A percentile compares a stretch with the other conserved stretches of the same genome.
phyloP scores from a whole-genome alignment of 23 tunicate species.

The Styela clava region DNA sequence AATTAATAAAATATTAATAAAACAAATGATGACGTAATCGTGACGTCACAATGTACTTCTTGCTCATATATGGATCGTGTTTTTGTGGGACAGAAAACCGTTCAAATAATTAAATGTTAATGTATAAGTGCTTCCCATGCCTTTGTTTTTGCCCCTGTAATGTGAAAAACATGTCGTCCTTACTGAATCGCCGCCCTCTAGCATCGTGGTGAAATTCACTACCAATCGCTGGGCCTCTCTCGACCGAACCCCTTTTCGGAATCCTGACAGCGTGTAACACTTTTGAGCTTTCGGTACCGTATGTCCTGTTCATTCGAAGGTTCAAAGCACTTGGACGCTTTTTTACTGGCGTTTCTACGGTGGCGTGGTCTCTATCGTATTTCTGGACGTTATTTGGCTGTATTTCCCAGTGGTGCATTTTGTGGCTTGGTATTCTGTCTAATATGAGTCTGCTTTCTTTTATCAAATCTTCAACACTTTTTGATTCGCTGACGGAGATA shows the following conservation, averaged over 20 bases:
- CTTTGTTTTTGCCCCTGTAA: not conserved
- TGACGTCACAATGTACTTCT: too few species aligned
- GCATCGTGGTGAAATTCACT: not conserved
- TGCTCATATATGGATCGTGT: too few species aligned
- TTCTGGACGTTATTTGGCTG: not conserved
- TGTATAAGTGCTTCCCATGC: not conserved
- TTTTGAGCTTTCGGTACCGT: conserved; percentile 1
- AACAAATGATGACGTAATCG: too few species aligned
- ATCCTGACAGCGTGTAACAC: not conserved
- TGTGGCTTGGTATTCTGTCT: conserved; percentile 10
- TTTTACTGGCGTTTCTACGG: conserved; percentile 7
- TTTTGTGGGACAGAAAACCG: too few species aligned
- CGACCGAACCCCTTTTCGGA: not conserved
- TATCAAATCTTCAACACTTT: not conserved
- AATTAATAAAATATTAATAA: too few species aligned
- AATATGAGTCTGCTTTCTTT: not conserved
- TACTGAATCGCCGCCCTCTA: not conserved
- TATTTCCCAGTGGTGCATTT: not conserved
- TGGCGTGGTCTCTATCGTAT: not conserved
- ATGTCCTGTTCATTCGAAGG: conserved; percentile 19
- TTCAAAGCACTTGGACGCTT: conserved; percentile 34
- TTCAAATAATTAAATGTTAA: not conserved
- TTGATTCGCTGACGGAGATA: not conserved
- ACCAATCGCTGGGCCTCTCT: not conserved
- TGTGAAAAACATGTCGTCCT: conserved; percentile 12